phyloP scores from a whole-genome alignment of 2,797 vertebrate species.

The Anomalospiza imberbis region DNA sequence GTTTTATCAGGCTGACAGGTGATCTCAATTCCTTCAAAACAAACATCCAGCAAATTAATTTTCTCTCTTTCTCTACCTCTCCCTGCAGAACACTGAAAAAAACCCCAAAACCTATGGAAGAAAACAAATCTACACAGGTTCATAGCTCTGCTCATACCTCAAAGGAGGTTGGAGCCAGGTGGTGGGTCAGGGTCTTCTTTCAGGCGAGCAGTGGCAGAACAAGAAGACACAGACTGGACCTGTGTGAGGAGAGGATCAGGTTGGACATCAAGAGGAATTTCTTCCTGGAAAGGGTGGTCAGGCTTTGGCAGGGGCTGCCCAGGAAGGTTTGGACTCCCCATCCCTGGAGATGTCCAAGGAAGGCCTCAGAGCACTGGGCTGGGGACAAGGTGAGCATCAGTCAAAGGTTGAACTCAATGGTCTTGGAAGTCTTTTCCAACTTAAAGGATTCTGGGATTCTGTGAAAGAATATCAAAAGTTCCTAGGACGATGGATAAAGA shows the following conservation, averaged over 20 bases:
- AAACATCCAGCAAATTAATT: background rate
- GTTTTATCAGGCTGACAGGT: background rate
- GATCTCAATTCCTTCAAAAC: slow-evolving; percentile 2
- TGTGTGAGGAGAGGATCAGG: background rate
- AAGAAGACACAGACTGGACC: background rate
- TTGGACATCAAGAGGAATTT: background rate
- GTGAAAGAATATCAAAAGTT: background rate
- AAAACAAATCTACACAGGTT: background rate
- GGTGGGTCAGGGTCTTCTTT: background rate
- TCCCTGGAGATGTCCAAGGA: background rate
- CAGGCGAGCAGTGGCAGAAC: background rate
- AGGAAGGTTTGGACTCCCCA: fast-evolving
- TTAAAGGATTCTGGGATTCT: background rate
- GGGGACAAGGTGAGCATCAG: background rate
- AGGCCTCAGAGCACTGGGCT: background rate
- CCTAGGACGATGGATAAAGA: background rate
- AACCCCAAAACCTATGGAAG: background rate
- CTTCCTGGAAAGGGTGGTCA: fast-evolving
- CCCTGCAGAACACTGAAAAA: background rate
- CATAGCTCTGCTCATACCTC: background rate
- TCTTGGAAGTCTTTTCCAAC: background rate
- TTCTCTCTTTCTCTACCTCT: background rate
- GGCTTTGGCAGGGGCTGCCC: background rate
- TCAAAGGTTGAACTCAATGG: background rate
- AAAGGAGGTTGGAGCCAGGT: background rate